Conservation (phyloP, 2,113 vertebrate species). For the Apteryx owenii region DNA sequence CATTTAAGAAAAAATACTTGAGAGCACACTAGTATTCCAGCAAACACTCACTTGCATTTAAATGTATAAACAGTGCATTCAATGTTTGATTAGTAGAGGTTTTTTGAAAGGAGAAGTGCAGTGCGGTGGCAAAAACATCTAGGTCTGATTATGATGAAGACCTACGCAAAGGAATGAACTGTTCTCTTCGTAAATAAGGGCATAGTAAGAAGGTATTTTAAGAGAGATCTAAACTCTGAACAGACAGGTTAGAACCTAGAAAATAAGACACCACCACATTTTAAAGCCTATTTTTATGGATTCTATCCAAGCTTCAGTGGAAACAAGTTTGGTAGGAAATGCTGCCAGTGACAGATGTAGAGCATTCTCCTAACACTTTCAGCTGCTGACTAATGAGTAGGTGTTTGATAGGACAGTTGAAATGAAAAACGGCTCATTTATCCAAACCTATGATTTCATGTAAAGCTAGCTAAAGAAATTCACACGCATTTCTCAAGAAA, state of each 20-base stretch:
- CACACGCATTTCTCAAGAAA: background rate
- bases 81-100: background rate
- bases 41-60: background rate
- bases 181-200: background rate
- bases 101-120: background rate
- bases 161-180: background rate
- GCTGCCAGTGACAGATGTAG: constrained; percentile 62
- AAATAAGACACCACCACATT: background rate
- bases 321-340: constrained; percentile 62
- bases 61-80: background rate
- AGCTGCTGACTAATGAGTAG: constrained; percentile 69
- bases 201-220: background rate
- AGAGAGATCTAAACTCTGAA: background rate
- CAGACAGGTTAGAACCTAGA: background rate
- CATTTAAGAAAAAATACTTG: background rate
- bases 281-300: constrained; percentile 23
- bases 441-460: constrained; percentile 45
- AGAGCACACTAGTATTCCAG: background rate
- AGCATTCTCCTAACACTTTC: constrained; percentile 51
- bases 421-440: constrained; percentile 48
- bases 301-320: constrained; percentile 25
- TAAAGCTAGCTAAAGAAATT: background rate
- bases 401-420: constrained; percentile 65
- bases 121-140: background rate
- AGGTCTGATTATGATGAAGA: background rate